These are phyloP conservation scores for Electrona antarctica DNA, from an alignment of 2,113 vertebrate species.

Conservation along the genomic window DNA sequence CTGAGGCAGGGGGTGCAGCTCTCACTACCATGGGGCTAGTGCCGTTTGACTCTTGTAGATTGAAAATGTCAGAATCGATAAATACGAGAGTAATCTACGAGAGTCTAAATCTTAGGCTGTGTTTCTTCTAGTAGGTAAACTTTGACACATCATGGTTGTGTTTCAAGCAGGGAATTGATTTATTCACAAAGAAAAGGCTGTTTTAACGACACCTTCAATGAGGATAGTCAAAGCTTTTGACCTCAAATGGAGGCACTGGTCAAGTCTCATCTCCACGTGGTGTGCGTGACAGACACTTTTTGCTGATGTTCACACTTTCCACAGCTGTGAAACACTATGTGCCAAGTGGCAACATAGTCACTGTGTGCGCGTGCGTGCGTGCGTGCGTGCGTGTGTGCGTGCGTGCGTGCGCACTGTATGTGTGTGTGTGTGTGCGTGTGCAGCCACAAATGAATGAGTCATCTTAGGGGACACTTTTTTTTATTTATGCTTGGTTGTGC, in stretches of 20 bases:
- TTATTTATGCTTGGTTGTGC: not conserved
- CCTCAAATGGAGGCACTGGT: conserved; percentile 22
- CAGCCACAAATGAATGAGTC: conserved; percentile 15
- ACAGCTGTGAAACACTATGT: conserved; percentile 41
- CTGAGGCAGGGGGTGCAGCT: no score
- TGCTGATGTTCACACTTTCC: conserved; percentile 57
- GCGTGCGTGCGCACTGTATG: not conserved
- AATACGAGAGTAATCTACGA: no score
- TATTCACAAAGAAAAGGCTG: conserved; percentile 31
- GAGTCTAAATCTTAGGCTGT: no score
- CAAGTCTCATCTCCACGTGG: conserved; percentile 49
- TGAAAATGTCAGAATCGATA: no score
- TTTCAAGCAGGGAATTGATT: conserved; percentile 32
- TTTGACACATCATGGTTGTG: conserved; percentile 1
- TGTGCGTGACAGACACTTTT: conserved; percentile 49
- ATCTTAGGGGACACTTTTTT: not conserved
- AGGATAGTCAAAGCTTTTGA: conserved; percentile 52
- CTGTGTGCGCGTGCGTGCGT: conserved; percentile 7
- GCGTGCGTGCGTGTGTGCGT: conserved; percentile 11
- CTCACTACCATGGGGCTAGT: no score
- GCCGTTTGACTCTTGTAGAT: no score
- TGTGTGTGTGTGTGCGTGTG: not conserved
- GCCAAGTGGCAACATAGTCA: conserved; percentile 15
- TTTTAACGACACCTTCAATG: conserved; percentile 50
- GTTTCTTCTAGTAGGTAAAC: no score